Base-by-base conservation (phyloP, 1,140 invertebrate genomes). In the Panulirus ornatus region DNA sequence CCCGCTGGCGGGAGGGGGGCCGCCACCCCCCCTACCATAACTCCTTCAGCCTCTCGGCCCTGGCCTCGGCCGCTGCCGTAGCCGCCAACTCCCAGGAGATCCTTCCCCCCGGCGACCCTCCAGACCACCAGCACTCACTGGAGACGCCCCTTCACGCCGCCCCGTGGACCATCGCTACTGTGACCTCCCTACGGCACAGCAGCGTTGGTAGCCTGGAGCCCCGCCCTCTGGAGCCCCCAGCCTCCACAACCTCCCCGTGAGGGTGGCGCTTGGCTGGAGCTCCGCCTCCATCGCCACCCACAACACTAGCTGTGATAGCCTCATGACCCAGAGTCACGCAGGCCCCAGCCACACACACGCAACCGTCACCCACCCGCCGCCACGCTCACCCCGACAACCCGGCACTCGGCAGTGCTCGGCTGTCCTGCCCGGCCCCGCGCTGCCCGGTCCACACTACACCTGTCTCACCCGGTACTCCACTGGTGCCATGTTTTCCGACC, bases 291-390 rank as follows among this genome's bases (percentile, higher is more conserved):
- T 81, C 47, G 36, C 70, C 79, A 19, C 87, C 78, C 88, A 73
- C 79, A 40, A 54, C 73, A 76, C 63, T 73, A 89, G 79, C 88
- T 89, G 88, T 89, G 88, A 89, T 89, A 89, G 88, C 88, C 88
- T 83, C 71, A 89, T 75, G 88, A 89, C 88, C 88, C 44, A 51
- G 40, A 78, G 85, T 87, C 85, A 87, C 85, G 85, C 85, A 87
- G 85, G 85, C 86, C 86, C 86, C 58, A 47, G 58, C 86, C 86
- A 44, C 78, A 66, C 86, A 8, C 42, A 42, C 76, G 27, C 76
- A 19, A 22, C 63, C 84, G 71, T 27, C 71, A 34, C 84, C 71
- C 83, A 27, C 81, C 63, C 34, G n/a, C 81, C 63, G 22, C 11
- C 66, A 75, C 42, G 14, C 36, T 16, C 83, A 38, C 71, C 38